Evolutionary conservation across 2,113 vertebrate species (phyloP), one percentile per base, ranked within the genome.

Genomic region (Suricata suricatta): DNA sequence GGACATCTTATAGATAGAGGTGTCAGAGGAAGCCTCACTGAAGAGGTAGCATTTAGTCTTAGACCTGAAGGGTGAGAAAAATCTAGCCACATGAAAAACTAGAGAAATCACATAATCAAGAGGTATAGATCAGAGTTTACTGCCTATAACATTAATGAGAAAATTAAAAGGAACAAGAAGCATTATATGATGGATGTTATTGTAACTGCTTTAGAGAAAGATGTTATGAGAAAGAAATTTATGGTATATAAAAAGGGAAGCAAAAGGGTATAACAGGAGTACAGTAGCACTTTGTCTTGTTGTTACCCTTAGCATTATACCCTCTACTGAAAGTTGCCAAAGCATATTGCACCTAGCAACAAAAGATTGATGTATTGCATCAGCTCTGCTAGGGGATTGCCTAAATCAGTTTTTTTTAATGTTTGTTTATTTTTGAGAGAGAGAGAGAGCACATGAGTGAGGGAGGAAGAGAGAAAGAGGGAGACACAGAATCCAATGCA

Each of bases 181-280:
- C n/a, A 87, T 82, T 90, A 47, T 50, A 38, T 71, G 16, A 44
- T 6, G 7, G 31, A 83, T 91, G 15, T 64, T 60, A 91, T 35
- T 96, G 50, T 54, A 96, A 93, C n/a, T 88, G 25, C 77, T 82
- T 90, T 77, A 66, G 44, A 93, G 68, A 96, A 90, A 71, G n/a
- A 68, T 68, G 14, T 8, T 25, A 89, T 50, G 38, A 92, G 71
- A 96, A 85, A 95, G 29, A 86, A 97, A 88, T 60, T 69, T 81
- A 27, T 68, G 33, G 23, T 14, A 85, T 25, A 92, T 95, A 72
- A 91, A 93, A 88, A 60, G 44, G 68, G 50, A 92, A 80, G 31
- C 9, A 97, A 94, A 89, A 38, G 7, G 23, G 27, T 80, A 83
- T 2, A 64, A 83, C 3, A 64, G 41, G 5, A 88, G 88, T 81